Evolutionary conservation across 2,113 vertebrate genomes (phyloP).

Genomic region (Gasterosteus nipponicus): DNA sequence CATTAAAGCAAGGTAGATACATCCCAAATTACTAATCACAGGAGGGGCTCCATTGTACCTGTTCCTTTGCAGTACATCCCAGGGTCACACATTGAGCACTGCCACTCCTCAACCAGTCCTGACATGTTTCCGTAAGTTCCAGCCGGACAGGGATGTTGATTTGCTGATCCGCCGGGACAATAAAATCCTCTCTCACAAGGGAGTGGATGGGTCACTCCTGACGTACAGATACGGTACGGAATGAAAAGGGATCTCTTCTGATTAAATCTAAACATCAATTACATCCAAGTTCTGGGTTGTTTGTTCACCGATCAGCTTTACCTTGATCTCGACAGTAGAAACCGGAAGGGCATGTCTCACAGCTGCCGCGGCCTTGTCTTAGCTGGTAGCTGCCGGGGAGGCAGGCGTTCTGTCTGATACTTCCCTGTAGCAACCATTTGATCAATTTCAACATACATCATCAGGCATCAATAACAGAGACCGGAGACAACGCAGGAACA

Average conservation of each 20-base stretch:
- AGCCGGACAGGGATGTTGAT: conserved; percentile 76
- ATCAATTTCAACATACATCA: conserved; percentile 18
- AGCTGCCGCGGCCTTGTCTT: conserved; percentile 80
- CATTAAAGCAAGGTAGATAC: not conserved
- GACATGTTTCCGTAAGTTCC: conserved; percentile 80
- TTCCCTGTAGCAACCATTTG: conserved; percentile 73
- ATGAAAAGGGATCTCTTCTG: not conserved
- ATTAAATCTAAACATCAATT: not conserved
- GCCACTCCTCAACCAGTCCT: conserved; percentile 65
- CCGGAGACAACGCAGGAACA: not conserved
- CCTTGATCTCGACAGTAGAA: conserved; percentile 86
- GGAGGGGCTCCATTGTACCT: conserved; percentile 60
- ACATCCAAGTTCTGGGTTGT: not conserved
- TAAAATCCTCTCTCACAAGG: conserved; percentile 81
- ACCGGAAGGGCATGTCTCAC: conserved; percentile 84
- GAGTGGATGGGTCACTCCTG: conserved; percentile 71
- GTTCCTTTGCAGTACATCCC: conserved; percentile 80
- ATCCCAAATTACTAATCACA: not conserved
- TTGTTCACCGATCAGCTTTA: conserved; percentile 42
- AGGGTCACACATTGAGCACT: conserved; percentile 78
- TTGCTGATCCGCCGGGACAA: conserved; percentile 75
- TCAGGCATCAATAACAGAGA: conserved; percentile 3
- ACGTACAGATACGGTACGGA: not conserved
- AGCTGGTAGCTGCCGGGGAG: conserved; percentile 84
- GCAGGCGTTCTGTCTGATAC: conserved; percentile 70